Conservation (phyloP, 2,888 invertebrate genomes). For the Phyllotreta striolata region DNA sequence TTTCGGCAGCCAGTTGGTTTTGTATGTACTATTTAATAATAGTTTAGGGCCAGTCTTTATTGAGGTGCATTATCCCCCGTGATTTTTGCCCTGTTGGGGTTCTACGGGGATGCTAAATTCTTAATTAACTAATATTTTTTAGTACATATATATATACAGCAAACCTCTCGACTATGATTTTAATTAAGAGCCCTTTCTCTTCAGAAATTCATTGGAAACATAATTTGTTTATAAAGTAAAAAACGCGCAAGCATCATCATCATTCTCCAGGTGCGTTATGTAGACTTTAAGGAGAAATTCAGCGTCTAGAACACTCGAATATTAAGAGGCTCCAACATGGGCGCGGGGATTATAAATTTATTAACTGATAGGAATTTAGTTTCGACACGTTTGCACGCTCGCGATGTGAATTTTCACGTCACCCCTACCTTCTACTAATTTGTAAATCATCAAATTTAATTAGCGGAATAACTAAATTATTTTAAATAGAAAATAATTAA, state of each 20-base stretch:
- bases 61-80: no score
- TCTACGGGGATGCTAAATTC: no score
- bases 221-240: background rate
- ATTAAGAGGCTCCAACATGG: conserved; percentile 1
- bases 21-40: conserved; percentile 23
- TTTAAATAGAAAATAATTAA: no score
- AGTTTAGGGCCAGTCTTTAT: conserved; percentile 18
- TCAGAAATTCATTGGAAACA: conserved; percentile 9
- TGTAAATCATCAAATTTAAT: no score
- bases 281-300: conserved; percentile 14
- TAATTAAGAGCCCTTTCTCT: conserved; percentile 6
- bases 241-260: background rate
- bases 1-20: conserved; percentile 1
- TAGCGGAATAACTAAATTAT: no score
- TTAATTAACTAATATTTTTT: background rate
- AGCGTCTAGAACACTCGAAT: conserved; percentile 5
- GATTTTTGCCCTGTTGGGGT: no score
- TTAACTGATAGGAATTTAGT: no score
- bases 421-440: no score
- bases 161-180: conserved; percentile 4
- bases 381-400: no score
- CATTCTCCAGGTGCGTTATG: conserved; percentile 5
- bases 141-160: no score
- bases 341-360: background rate
- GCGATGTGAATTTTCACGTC: no score